Conservation (phyloP, 2,888 invertebrate genomes). For the Nasonia oneida region DNA sequence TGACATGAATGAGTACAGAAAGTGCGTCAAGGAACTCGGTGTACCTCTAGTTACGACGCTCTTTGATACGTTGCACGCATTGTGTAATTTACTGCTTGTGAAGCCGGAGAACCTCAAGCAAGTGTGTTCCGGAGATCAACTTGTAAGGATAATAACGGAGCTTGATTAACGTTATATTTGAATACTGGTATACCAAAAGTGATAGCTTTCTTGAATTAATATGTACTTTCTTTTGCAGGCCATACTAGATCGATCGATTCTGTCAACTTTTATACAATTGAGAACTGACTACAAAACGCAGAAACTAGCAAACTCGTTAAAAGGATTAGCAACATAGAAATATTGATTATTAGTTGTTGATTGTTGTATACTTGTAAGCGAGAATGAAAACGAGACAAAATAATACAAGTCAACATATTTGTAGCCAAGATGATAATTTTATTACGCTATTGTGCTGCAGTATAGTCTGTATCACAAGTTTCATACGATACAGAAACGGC, state of each 20-base stretch:
- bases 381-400: conserved; percentile 30
- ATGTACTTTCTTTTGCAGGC: conserved; percentile 83
- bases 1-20: conserved; percentile 98
- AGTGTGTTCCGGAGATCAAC: conserved; percentile 95
- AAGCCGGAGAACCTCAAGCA: conserved; percentile 98
- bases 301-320: conserved; percentile 84
- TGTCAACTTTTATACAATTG: conserved; percentile 96
- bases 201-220: too few species aligned
- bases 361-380: not conserved
- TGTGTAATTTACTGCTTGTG: conserved; percentile 96
- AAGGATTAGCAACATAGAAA: conserved; percentile 77
- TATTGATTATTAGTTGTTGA: conserved; percentile 24
- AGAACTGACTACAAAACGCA: conserved; percentile 96
- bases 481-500: not conserved
- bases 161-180: not conserved
- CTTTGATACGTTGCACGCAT: conserved; percentile 97
- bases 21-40: conserved; percentile 89
- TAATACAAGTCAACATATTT: conserved; percentile 56
- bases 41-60: conserved; percentile 90
- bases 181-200: not conserved
- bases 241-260: conserved; percentile 92
- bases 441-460: conserved; percentile 45
- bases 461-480: conserved; percentile 40
- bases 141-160: conserved; percentile 83
- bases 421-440: conserved; percentile 60